Conservation (phyloP, 2,797 vertebrate species). For the Propithecus perrieri region DNA sequence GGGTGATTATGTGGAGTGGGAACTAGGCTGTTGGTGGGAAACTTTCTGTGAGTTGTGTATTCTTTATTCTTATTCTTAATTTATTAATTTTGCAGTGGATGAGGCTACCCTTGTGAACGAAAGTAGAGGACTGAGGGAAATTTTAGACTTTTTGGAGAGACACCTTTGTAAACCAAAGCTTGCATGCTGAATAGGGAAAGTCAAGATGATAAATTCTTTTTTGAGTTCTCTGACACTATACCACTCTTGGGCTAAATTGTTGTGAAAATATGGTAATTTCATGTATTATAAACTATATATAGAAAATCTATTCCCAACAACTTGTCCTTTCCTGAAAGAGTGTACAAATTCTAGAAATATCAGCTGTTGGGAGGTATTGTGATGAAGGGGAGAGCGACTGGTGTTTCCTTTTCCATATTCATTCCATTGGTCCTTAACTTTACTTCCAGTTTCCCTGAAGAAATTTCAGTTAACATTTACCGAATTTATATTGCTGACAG, state of each 20-base stretch:
- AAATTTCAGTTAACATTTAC: constrained; percentile 33
- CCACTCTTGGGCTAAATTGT: not conserved
- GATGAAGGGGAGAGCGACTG: not conserved
- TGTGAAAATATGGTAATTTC: not conserved
- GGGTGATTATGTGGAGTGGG: not conserved
- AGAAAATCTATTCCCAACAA: not conserved
- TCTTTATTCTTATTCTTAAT: not conserved
- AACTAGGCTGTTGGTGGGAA: not conserved
- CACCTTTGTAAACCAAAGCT: not conserved
- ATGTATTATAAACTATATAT: not conserved
- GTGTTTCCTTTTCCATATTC: constrained; percentile 1
- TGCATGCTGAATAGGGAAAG: not conserved
- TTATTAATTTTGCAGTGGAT: not conserved
- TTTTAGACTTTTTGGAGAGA: not conserved
- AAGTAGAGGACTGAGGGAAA: not conserved
- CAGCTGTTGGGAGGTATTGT: not conserved
- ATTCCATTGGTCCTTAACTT: constrained; percentile 23
- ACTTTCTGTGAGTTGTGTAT: constrained; percentile 29
- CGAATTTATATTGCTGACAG: constrained; percentile 22
- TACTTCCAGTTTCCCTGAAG: constrained; percentile 51
- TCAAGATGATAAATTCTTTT: not conserved
- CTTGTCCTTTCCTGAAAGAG: constrained; percentile 24
- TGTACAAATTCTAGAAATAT: constrained; percentile 32
- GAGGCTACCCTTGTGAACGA: not conserved
- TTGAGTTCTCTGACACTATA: not conserved